phyloP scores from a whole-genome alignment of 2,113 vertebrate species.

The Lepus timidus region DNA sequence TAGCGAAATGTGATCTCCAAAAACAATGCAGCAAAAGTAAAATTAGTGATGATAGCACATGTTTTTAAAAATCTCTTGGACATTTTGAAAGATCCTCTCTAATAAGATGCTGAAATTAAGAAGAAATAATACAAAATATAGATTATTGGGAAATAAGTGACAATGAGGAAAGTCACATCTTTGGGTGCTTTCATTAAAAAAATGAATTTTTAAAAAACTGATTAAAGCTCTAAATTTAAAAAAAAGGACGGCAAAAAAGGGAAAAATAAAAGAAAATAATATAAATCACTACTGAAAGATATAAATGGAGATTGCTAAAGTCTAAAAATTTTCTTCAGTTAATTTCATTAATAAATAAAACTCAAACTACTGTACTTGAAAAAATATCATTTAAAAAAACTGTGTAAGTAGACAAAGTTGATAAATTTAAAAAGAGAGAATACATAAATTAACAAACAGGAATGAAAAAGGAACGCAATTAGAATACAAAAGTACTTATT shows the following conservation, averaged over 20 bases:
- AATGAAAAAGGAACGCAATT: not conserved
- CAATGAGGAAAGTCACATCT: not conserved
- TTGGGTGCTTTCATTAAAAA: not conserved
- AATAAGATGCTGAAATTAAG: not conserved
- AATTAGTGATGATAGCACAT: not conserved
- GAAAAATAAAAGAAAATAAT: not conserved
- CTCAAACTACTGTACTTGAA: not conserved
- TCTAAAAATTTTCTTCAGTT: not conserved
- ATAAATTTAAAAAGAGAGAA: not conserved
- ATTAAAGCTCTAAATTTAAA: not conserved
- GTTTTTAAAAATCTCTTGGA: not conserved
- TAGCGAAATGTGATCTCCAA: not conserved
- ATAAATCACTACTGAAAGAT: not conserved
- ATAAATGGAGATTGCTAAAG: not conserved
- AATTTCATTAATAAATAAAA: not conserved
- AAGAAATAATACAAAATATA: not conserved
- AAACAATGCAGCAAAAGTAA: not conserved
- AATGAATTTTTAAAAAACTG: not conserved
- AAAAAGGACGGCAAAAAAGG: not conserved
- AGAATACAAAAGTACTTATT: not conserved
- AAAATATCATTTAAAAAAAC: not conserved
- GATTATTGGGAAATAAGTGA: not conserved
- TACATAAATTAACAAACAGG: not conserved
- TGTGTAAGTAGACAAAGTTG: not conserved
- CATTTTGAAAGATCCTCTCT: not conserved